Percentiles rank a stretch among this genome's conserved stretches.
These are phyloP conservation scores for Platyura marginata DNA, from an alignment of 1,140 invertebrate genomes.

Conservation along the genomic window DNA sequence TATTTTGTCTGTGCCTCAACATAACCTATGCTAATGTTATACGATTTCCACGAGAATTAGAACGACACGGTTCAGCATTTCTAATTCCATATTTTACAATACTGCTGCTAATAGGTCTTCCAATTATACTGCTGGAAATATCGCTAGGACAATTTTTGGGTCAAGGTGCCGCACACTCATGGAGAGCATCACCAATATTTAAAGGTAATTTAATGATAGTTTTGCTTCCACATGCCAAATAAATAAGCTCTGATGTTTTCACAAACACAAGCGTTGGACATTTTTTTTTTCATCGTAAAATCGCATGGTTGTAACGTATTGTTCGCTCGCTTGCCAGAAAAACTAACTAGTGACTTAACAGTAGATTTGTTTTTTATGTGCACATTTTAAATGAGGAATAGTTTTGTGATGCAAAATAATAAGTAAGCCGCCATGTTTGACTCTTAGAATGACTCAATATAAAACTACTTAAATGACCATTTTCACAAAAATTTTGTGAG, in stretches of 20 bases:
- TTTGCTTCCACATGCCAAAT: neutral
- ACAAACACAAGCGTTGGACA: too few species aligned
- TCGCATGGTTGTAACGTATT: neutral
- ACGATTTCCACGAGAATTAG: conserved; percentile 23
- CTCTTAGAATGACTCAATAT: too few species aligned
- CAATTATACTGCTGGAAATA: conserved; percentile 22
- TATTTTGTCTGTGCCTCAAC: conserved; percentile 23
- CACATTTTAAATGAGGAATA: too few species aligned
- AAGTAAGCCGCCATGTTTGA: too few species aligned
- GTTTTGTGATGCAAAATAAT: too few species aligned
- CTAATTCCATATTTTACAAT: conserved; percentile 20
- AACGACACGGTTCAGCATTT: conserved; percentile 20
- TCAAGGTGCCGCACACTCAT: conserved; percentile 23
- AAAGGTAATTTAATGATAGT: conserved; percentile 12
- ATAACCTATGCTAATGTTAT: conserved; percentile 23
- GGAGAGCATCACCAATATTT: conserved; percentile 23
- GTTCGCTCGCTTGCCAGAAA: too few species aligned
- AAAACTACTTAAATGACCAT: too few species aligned
- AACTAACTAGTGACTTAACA: too few species aligned
- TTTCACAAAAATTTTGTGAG: too few species aligned
- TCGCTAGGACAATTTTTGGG: conserved; percentile 23
- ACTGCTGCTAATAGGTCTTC: conserved; percentile 23
- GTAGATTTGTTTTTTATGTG: too few species aligned
- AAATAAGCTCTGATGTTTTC: neutral
- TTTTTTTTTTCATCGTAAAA: too few species aligned